phyloP scores from a whole-genome alignment of 2,888 invertebrate genomes.

The Notodonta dromedarius region DNA sequence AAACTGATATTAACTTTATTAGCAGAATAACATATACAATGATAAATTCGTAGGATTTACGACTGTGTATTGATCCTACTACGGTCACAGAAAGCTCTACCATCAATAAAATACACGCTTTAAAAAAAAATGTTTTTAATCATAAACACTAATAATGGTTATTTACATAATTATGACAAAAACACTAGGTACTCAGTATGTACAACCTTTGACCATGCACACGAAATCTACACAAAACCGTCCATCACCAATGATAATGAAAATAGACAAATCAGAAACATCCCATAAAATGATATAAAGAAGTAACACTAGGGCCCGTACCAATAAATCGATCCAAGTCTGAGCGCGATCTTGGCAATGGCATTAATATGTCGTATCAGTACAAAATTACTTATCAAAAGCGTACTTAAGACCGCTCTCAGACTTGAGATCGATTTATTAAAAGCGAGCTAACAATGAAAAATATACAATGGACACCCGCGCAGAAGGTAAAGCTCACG shows the following conservation, averaged over 20 bases:
- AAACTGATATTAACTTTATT: conserved; percentile 9
- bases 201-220: conserved; percentile 26
- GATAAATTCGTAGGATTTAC: neutral
- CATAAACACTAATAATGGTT: neutral
- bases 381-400: no score
- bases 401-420: no score
- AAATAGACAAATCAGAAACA: neutral
- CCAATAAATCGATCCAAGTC: no score
- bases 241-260: conserved; percentile 26
- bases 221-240: conserved; percentile 14
- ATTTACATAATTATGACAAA: neutral
- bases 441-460: neutral
- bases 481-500: no score
- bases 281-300: neutral
- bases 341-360: no score
- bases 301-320: neutral
- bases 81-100: conserved; percentile 9
- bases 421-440: no score
- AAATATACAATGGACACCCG: neutral
- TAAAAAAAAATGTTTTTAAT: neutral
- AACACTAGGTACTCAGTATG: neutral
- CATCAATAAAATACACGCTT: neutral
- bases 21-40: conserved; percentile 8
- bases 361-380: no score
- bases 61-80: conserved; percentile 5